Conservation (phyloP, 2,888 invertebrate species). For the Stenurella melanura region DNA sequence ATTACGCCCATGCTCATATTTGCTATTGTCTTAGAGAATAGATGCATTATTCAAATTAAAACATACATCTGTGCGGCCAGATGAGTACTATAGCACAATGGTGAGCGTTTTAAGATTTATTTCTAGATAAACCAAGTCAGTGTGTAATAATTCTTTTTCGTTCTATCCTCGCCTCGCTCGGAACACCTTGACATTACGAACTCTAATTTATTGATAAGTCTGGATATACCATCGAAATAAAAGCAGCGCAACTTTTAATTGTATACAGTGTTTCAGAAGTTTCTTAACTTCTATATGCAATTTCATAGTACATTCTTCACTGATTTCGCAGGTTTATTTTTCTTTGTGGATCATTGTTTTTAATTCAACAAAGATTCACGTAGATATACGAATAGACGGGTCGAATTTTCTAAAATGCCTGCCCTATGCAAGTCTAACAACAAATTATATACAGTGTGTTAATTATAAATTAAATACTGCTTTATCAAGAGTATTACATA, state of each 20-base stretch:
- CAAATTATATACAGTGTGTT: too few relatives aligned
- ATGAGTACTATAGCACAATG: constrained; percentile 23
- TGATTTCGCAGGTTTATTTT: too few relatives aligned
- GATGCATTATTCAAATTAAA: constrained; percentile 35
- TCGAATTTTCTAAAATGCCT: too few relatives aligned
- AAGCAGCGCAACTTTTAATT: constrained; percentile 25
- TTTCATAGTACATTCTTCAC: too few relatives aligned
- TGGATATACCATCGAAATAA: constrained; percentile 26
- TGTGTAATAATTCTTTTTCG: constrained; percentile 29
- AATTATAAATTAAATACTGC: too few relatives aligned
- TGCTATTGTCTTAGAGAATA: constrained; percentile 11
- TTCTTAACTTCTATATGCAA: too few relatives aligned
- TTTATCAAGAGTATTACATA: too few relatives aligned
- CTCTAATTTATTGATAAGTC: constrained; percentile 26
- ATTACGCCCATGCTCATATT: constrained; percentile 28
- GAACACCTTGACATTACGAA: constrained; percentile 38
- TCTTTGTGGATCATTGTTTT: too few relatives aligned
- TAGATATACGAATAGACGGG: too few relatives aligned
- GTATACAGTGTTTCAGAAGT: constrained; percentile 12
- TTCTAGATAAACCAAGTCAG: constrained; percentile 17
- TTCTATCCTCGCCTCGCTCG: constrained; percentile 25
- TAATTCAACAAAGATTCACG: too few relatives aligned
- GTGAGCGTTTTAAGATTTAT: constrained; percentile 20
- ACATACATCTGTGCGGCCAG: constrained; percentile 26
- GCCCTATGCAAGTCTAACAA: too few relatives aligned